phyloP scores from a whole-genome alignment of 1,140 invertebrate genomes.

The Orius insidiosus region DNA sequence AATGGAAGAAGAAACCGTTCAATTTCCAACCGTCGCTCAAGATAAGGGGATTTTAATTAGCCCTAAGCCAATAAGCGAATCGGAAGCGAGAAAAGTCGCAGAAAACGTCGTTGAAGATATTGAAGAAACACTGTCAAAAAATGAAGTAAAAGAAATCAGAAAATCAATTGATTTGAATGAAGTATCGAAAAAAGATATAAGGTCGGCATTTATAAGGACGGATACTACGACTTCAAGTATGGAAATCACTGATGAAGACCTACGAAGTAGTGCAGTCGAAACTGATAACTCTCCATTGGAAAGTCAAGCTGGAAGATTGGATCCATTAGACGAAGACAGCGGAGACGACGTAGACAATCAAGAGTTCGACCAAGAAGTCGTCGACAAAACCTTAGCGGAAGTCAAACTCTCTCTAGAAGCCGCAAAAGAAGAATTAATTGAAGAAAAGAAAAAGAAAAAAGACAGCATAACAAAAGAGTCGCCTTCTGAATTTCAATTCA shows the following conservation, averaged over 20 bases:
- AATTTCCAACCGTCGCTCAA: constrained; percentile 23
- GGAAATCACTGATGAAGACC: constrained; percentile 50
- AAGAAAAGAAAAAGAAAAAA: constrained; percentile 22
- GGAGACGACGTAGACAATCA: constrained; percentile 2
- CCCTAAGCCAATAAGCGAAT: constrained; percentile 20
- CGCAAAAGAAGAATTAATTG: constrained; percentile 23
- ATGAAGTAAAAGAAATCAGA: constrained; percentile 21
- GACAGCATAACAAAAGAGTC: constrained; percentile 38
- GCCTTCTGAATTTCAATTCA: constrained; percentile 53
- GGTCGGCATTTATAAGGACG: constrained; percentile 27
- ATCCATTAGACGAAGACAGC: constrained; percentile 11
- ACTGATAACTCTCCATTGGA: constrained; percentile 46
- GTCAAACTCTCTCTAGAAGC: constrained; percentile 24
- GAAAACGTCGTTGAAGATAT: constrained; percentile 33
- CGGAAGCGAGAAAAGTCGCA: constrained; percentile 28
- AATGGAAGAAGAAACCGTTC: constrained; percentile 19
- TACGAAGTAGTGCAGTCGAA: constrained; percentile 41
- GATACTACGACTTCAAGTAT: constrained; percentile 41
- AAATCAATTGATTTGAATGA: not conserved
- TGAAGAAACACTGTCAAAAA: constrained; percentile 32
- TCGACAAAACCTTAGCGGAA: constrained; percentile 21
- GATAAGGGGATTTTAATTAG: constrained; percentile 10
- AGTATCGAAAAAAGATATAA: constrained; percentile 28
- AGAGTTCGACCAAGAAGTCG: constrained; percentile 15
- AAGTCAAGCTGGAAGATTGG: constrained; percentile 31